A percentile compares a stretch with the other conserved stretches of the same genome.
phyloP scores from a whole-genome alignment of 2,888 invertebrate genomes.

The Cheilosia vernalis region DNA sequence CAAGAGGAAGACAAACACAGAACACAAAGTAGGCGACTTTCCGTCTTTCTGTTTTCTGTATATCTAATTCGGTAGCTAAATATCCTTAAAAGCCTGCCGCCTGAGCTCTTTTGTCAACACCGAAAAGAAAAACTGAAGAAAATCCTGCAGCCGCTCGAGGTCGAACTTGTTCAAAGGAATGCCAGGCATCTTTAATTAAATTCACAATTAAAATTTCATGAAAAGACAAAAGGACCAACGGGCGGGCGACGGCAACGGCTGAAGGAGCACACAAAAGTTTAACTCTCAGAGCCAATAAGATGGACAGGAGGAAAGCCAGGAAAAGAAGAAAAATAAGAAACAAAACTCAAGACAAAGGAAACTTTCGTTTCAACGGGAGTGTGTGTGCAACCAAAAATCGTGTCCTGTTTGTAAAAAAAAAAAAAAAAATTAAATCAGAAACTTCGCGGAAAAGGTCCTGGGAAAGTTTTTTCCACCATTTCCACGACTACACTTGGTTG shows the following conservation, averaged over 20 bases:
- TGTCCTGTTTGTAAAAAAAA: slow-evolving; percentile 58
- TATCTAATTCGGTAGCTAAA: slow-evolving; percentile 57
- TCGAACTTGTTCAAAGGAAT: slow-evolving; percentile 79
- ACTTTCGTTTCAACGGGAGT: slow-evolving; percentile 39
- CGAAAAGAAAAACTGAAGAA: slow-evolving; percentile 24
- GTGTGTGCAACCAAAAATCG: slow-evolving; percentile 39
- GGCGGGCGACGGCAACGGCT: slow-evolving; percentile 9
- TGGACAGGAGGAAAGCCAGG: slow-evolving; percentile 47
- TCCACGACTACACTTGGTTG: slow-evolving; percentile 21
- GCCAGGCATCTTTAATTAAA: slow-evolving; percentile 80
- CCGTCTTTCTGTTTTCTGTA: not conserved
- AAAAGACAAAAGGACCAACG: slow-evolving; percentile 70
- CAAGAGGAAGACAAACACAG: slow-evolving; percentile 22
- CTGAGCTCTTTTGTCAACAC: slow-evolving; percentile 71
- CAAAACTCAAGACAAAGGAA: slow-evolving; percentile 55
- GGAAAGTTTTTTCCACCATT: slow-evolving; percentile 58
- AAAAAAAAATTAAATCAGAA: slow-evolving; percentile 48
- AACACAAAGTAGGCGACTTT: slow-evolving; percentile 1
- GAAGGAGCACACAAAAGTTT: slow-evolving; percentile 40
- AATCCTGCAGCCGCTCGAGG: slow-evolving; percentile 40
- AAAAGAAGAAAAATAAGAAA: slow-evolving; percentile 29
- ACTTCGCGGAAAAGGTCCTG: slow-evolving; percentile 49
- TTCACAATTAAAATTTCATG: slow-evolving; percentile 80
- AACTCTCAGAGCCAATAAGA: slow-evolving; percentile 55
- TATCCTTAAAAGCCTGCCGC: slow-evolving; percentile 50